Base-by-base conservation (phyloP, 2,888 invertebrate species). In the Acronicta psi region DNA sequence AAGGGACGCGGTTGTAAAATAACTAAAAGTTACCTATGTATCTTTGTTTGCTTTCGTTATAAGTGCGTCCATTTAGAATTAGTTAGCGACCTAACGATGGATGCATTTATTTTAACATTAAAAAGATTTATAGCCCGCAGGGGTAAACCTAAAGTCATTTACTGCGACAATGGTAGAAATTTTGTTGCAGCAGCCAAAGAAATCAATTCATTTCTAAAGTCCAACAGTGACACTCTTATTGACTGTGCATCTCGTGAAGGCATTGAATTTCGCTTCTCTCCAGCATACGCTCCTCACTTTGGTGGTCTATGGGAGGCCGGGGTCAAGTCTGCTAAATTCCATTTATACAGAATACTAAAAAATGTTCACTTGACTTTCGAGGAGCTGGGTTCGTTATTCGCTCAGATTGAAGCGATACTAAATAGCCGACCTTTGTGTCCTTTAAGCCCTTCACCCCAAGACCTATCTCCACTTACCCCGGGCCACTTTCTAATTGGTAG, bases 281-380 rank as follows among this genome's bases (percentile, higher is more conserved):
- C 67, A n/a, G 56, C 62, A 11, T 66, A 66, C 31, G 58, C 61
- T 17, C 61, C 58, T 20, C 52, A 59, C 34, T 62, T 66, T 47
- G 44, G 42, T n/a, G 38, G 60, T 13, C 3, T 31, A 13, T 13
- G 11, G 31, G 31, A 31, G 13, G 31, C 31, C 13, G 31, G 31
- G 3, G 31, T 31, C 11, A 31, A 31, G 13, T 31, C 13, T 5
- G 31, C 31, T 3, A 31, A 31, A 25, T 43, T 20, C 13, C 59
- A 56, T 2, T 18, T 54, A 23, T 13, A 18, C 6, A 23, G 56
- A 29, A 11, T 55, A 0, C 16, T 55, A 18, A 14, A 29, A 25
- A 37, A 23, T 18, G 20, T n/a, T 4, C 31, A 37, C 37, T 23
- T 52, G n/a, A 56, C 36, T 10, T 49, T 18, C 18, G 36, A 52